Evolutionary conservation across 2,888 invertebrate species (phyloP).

Genomic region (Graphium colonna): DNA sequence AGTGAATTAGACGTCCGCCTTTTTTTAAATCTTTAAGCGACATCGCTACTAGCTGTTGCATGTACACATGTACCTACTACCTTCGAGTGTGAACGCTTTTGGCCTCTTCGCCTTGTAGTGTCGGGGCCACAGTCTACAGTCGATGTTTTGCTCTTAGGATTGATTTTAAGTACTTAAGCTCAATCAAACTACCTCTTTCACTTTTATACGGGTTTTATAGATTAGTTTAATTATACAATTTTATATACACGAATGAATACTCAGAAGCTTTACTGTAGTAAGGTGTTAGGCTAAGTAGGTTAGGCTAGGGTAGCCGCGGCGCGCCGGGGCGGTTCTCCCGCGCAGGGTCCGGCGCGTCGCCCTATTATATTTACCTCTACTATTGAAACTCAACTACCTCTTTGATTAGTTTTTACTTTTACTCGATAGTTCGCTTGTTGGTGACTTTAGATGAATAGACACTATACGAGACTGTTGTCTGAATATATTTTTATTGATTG

Average conservation of each 20-base stretch:
- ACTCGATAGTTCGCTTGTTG: constrained; percentile 64
- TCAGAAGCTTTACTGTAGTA: constrained; percentile 79
- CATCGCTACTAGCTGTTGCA: constrained; percentile 51
- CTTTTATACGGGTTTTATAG: constrained; percentile 80
- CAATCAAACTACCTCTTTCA: constrained; percentile 77
- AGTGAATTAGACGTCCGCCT: constrained; percentile 75
- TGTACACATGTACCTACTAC: constrained; percentile 40
- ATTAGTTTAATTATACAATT: constrained; percentile 80
- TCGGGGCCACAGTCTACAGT: constrained; percentile 41
- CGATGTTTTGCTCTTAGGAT: constrained; percentile 63
- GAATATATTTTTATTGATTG: constrained; percentile 74
- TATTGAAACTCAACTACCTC: constrained; percentile 76
- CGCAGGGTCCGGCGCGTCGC: constrained; percentile 70
- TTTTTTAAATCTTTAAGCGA: constrained; percentile 63
- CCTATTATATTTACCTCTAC: constrained; percentile 53
- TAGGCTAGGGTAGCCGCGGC: constrained; percentile 50
- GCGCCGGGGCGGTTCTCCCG: constrained; percentile 66
- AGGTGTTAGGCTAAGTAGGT: constrained; percentile 67
- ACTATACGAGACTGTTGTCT: constrained; percentile 72
- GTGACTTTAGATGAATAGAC: constrained; percentile 59
- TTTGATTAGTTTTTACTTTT: constrained; percentile 69
- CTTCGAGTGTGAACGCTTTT: constrained; percentile 39
- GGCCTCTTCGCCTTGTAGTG: constrained; percentile 33
- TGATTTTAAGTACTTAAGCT: constrained; percentile 78
- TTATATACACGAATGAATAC: constrained; percentile 77